Evolutionary conservation across 2,113 vertebrate species (phyloP).

Genomic region (Tragelaphus buxtoni): DNA sequence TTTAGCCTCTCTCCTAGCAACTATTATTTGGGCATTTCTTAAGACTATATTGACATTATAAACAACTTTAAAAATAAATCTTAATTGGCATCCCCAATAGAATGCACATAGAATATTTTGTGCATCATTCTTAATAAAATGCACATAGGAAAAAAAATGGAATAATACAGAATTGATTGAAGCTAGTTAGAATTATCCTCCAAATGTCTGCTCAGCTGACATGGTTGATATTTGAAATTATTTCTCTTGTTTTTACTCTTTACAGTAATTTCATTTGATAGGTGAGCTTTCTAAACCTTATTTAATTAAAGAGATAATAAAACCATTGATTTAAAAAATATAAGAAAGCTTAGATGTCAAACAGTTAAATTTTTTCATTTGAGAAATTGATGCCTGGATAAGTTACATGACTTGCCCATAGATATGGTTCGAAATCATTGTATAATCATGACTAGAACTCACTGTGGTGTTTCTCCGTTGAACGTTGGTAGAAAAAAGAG

Average conservation of each 20-base stretch:
- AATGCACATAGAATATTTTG: not conserved
- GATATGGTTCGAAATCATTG: not conserved
- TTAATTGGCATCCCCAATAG: not conserved
- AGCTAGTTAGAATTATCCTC: not conserved
- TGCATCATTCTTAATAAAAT: not conserved
- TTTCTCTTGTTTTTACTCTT: constrained; percentile 12
- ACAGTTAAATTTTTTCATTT: not conserved
- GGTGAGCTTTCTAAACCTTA: not conserved
- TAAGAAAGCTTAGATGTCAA: not conserved
- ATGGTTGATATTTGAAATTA: constrained; percentile 38
- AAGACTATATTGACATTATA: not conserved
- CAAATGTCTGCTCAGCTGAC: not conserved
- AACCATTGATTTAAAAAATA: not conserved
- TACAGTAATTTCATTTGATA: not conserved
- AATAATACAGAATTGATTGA: not conserved
- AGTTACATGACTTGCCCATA: not conserved
- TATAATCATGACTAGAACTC: not conserved
- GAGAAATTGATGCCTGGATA: not conserved
- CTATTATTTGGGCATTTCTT: not conserved
- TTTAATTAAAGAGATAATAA: not conserved
- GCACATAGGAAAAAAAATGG: not conserved
- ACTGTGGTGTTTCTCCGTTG: not conserved
- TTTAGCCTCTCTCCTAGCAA: not conserved
- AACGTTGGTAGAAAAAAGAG: not conserved
- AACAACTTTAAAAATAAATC: constrained; percentile 19